A percentile compares a stretch with the other conserved stretches of the same genome.
These are phyloP conservation scores for Phasianus colchicus DNA, from an alignment of 2,113 vertebrate genomes.

Conservation along the genomic window DNA sequence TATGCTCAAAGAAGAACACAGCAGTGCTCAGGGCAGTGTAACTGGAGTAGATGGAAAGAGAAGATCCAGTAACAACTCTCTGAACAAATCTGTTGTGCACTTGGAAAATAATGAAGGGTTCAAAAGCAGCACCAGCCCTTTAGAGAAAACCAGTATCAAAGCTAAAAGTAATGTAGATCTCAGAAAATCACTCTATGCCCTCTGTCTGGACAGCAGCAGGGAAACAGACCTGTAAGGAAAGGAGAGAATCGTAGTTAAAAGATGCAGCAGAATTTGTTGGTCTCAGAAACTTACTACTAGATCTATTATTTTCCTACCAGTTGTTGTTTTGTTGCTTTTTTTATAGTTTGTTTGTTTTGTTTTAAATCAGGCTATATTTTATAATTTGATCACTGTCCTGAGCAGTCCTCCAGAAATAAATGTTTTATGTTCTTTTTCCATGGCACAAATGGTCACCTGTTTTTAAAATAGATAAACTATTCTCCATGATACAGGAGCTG, in stretches of 20 bases:
- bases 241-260: neutral
- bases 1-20: conserved; percentile 86
- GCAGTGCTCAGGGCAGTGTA: conserved; percentile 68
- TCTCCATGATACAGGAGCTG: conserved; percentile 74
- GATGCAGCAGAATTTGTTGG: neutral
- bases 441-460: conserved; percentile 74
- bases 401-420: conserved; percentile 37
- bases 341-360: neutral
- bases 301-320: conserved; percentile 34
- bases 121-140: conserved; percentile 67
- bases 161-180: conserved; percentile 91
- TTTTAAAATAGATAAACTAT: conserved; percentile 75
- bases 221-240: conserved; percentile 89
- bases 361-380: conserved; percentile 50
- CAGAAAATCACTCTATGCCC: conserved; percentile 90
- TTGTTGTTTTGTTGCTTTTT: conserved; percentile 8
- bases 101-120: conserved; percentile 80
- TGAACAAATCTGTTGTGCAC: conserved; percentile 80
- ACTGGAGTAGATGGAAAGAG: conserved; percentile 74
- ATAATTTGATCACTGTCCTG: conserved; percentile 40
- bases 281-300: neutral
- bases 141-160: conserved; percentile 89
- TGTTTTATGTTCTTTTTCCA: conserved; percentile 67
- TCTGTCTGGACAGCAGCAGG: conserved; percentile 89
- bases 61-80: conserved; percentile 80